Evolutionary conservation across 2,888 invertebrate genomes (phyloP).

Genomic region (Mycalesis mineus): DNA sequence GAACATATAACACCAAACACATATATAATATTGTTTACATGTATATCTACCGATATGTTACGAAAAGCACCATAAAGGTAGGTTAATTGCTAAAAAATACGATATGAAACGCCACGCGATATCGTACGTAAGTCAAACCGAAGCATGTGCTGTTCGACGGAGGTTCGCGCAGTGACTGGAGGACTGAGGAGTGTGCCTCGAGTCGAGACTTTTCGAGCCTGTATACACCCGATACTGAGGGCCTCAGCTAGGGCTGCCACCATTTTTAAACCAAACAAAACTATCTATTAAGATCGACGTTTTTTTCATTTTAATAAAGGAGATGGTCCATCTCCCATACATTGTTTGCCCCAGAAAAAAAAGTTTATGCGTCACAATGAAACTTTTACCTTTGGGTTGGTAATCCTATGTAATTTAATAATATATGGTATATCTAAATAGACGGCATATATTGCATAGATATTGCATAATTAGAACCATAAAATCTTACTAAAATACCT

Average conservation of each 20-base stretch:
- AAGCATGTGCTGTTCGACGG: slow-evolving; percentile 23
- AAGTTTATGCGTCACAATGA: too few species aligned
- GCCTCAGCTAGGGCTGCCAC: neutral
- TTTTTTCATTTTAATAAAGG: too few species aligned
- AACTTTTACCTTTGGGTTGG: too few species aligned
- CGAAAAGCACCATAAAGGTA: neutral
- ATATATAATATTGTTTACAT: neutral
- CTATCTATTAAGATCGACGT: too few species aligned
- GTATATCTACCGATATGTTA: neutral
- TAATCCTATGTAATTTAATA: too few species aligned
- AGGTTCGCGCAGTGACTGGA: slow-evolving; percentile 30
- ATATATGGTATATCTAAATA: too few species aligned
- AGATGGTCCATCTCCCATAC: too few species aligned
- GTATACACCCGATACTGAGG: neutral
- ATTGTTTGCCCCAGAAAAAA: too few species aligned
- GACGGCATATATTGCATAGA: too few species aligned
- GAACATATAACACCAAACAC: too few species aligned
- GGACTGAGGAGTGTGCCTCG: neutral
- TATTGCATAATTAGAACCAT: too few species aligned
- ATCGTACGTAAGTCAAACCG: slow-evolving; percentile 9
- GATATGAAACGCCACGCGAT: slow-evolving; percentile 24
- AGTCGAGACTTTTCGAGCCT: neutral
- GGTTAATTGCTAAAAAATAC: neutral
- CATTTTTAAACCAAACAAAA: neutral
- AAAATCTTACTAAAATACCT: too few species aligned